Evolutionary conservation across 2,113 vertebrate species (phyloP).

Genomic region (Silurus glanis): DNA sequence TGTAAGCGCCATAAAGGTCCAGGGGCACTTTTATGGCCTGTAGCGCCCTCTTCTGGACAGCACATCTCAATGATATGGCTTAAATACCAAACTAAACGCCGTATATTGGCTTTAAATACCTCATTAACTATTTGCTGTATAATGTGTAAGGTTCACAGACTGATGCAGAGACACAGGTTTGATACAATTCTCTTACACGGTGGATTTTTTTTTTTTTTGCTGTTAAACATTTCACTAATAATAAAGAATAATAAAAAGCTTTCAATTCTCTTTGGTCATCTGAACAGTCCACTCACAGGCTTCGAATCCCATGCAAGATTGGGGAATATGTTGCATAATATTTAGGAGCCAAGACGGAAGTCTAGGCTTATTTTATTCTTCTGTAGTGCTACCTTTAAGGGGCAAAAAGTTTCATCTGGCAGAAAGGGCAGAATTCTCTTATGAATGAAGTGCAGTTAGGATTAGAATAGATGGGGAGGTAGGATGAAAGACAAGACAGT

Average conservation of each 20-base stretch:
- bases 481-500: not conserved
- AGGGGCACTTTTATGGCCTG: conserved; percentile 26
- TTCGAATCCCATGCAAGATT: not conserved
- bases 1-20: conserved; percentile 38
- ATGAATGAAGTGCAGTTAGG: conserved; percentile 22
- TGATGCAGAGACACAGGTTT: conserved; percentile 17
- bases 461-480: not conserved
- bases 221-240: conserved; percentile 32
- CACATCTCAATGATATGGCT: conserved; percentile 13
- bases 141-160: conserved; percentile 2
- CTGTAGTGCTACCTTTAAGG: conserved; percentile 23
- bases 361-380: conserved; percentile 27
- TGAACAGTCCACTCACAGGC: conserved; percentile 6
- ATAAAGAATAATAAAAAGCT: conserved; percentile 22
- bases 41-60: conserved; percentile 45
- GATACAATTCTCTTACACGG: conserved; percentile 8
- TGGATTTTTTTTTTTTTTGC: not conserved
- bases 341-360: conserved; percentile 12
- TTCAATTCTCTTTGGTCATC: conserved; percentile 31
- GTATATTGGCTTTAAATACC: conserved; percentile 40
- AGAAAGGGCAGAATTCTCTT: conserved; percentile 3
- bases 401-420: conserved; percentile 17
- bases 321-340: conserved; percentile 35
- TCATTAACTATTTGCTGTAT: conserved; percentile 30
- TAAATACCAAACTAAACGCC: conserved; percentile 32